Conservation (phyloP, 2,888 invertebrate genomes). For the Diabrotica balteata region DNA sequence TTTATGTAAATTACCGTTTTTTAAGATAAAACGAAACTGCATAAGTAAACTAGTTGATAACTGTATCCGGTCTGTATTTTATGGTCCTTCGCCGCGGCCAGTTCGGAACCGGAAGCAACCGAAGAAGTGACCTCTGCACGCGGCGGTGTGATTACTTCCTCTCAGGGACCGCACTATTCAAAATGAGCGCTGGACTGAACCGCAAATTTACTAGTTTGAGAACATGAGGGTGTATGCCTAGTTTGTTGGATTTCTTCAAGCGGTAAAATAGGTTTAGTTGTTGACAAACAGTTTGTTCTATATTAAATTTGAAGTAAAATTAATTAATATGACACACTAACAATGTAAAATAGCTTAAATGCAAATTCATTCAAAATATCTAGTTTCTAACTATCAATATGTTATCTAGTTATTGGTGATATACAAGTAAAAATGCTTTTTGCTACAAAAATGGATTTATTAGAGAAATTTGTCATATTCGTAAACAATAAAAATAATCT, state of each 20-base stretch:
- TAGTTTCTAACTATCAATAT: no score
- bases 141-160: conserved; percentile 50
- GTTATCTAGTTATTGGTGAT: no score
- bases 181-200: neutral
- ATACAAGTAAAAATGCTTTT: no score
- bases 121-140: conserved; percentile 50
- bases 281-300: neutral
- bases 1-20: conserved; percentile 11
- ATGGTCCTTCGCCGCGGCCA: conserved; percentile 47
- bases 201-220: neutral
- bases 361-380: no score
- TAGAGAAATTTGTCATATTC: no score
- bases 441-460: no score
- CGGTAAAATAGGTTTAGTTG: neutral
- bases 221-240: neutral
- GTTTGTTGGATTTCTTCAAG: neutral
- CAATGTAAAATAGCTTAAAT: no score
- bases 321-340: no score
- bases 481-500: no score
- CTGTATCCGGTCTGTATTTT: conserved; percentile 49
- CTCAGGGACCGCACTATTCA: conserved; percentile 15
- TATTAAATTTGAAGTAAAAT: neutral
- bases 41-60: conserved; percentile 43
- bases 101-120: conserved; percentile 48
- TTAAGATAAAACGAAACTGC: conserved; percentile 18